Conservation (phyloP, 2,113 vertebrate species). For the Oreochromis aureus region DNA sequence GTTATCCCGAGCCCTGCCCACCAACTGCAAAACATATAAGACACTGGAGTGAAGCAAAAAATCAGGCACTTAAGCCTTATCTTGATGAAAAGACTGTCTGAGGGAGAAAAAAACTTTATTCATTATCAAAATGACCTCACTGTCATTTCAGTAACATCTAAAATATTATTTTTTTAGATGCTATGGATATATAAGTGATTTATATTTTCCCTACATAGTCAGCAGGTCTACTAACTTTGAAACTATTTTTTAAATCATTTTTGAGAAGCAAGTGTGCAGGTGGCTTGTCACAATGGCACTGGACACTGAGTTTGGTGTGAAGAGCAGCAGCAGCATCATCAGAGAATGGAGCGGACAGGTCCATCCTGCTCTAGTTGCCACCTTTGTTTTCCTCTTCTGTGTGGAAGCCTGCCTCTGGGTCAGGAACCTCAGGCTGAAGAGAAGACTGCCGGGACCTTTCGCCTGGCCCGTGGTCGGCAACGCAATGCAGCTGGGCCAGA, state of each 20-base stretch:
- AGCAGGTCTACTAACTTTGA: neutral
- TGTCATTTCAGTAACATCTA: constrained; percentile 5
- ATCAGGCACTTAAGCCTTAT: constrained; percentile 51
- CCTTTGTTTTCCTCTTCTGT: constrained; percentile 68
- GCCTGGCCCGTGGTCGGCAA: constrained; percentile 81
- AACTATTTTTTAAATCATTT: neutral
- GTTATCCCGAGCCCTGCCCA: constrained; percentile 72
- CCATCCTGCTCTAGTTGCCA: constrained; percentile 62
- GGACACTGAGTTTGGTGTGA: constrained; percentile 66
- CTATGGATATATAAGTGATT: constrained; percentile 7
- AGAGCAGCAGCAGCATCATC: constrained; percentile 71
- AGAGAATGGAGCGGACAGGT: constrained; percentile 71
- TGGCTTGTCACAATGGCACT: constrained; percentile 50
- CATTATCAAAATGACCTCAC: neutral
- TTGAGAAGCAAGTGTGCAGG: neutral
- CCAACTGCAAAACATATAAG: constrained; percentile 71
- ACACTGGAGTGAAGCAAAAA: constrained; percentile 44
- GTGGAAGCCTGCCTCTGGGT: constrained; percentile 74
- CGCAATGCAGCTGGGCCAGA: constrained; percentile 79
- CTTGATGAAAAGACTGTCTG: constrained; percentile 19
- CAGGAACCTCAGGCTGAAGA: constrained; percentile 53
- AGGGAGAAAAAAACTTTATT: neutral
- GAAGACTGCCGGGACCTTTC: constrained; percentile 74
- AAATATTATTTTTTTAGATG: neutral
- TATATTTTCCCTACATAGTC: neutral